phyloP scores from a whole-genome alignment of 2,113 vertebrate genomes.

The Euleptes europaea region DNA sequence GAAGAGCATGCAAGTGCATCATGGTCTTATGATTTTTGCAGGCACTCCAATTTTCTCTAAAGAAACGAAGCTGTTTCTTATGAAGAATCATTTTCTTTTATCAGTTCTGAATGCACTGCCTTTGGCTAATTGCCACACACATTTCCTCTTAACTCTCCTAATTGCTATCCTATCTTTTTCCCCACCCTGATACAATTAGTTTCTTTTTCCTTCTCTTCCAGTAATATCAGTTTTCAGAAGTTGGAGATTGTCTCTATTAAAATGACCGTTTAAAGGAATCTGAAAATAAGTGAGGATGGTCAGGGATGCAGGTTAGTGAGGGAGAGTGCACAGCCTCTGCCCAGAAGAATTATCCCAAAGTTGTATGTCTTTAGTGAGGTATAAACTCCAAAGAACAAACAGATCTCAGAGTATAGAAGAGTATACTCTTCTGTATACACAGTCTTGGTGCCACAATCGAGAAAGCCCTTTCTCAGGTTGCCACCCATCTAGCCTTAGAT shows the following conservation, averaged over 20 bases:
- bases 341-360: background rate
- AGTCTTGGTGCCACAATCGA: too few relatives aligned
- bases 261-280: background rate
- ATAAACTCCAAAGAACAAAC: background rate
- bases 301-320: background rate
- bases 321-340: background rate
- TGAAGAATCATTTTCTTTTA: background rate
- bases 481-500: too few relatives aligned
- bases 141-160: background rate
- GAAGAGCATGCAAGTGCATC: constrained; percentile 11
- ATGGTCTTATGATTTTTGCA: background rate
- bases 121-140: background rate
- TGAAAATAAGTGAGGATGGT: too few relatives aligned
- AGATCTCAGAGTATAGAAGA: too few relatives aligned
- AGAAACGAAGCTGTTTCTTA: background rate
- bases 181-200: background rate
- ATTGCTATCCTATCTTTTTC: background rate
- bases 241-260: background rate
- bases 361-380: too few relatives aligned
- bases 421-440: too few relatives aligned
- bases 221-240: background rate
- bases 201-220: background rate
- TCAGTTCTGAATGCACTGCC: background rate
- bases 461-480: too few relatives aligned
- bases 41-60: constrained; percentile 2